phyloP scores from a whole-genome alignment of 2,113 vertebrate genomes.

The Dasyprocta punctata region DNA sequence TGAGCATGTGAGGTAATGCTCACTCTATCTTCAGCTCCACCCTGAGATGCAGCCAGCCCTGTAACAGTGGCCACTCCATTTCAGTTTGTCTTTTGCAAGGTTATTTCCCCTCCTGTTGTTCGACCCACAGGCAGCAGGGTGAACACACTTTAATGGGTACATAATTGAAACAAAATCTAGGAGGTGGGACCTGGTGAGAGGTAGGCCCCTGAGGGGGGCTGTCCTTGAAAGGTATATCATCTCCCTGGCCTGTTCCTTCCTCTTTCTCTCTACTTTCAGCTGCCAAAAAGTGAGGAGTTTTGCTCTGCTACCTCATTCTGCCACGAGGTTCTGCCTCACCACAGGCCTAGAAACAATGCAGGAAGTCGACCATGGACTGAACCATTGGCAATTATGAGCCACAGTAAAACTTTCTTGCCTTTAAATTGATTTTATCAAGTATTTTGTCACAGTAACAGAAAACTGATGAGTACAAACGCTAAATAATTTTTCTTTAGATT shows the following conservation, averaged over 20 bases:
- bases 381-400: no score
- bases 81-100: not conserved
- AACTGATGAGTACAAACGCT: not conserved
- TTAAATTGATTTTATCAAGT: not conserved
- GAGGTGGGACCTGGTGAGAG: not conserved
- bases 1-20: rapidly evolving
- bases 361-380: not conserved
- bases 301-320: not conserved
- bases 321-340: not conserved
- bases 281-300: not conserved
- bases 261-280: not conserved
- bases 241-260: not conserved
- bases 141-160: not conserved
- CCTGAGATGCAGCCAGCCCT: not conserved
- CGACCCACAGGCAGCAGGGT: not conserved
- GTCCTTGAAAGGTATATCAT: not conserved
- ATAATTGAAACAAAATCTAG: not conserved
- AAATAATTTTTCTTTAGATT: not conserved
- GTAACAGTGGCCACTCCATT: not conserved
- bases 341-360: not conserved
- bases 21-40: not conserved
- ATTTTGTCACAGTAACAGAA: not conserved
- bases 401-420: not conserved
- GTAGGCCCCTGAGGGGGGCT: not conserved
- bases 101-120: not conserved